phyloP scores from a whole-genome alignment of 1,140 invertebrate genomes.

The Drosophila ficusphila region DNA sequence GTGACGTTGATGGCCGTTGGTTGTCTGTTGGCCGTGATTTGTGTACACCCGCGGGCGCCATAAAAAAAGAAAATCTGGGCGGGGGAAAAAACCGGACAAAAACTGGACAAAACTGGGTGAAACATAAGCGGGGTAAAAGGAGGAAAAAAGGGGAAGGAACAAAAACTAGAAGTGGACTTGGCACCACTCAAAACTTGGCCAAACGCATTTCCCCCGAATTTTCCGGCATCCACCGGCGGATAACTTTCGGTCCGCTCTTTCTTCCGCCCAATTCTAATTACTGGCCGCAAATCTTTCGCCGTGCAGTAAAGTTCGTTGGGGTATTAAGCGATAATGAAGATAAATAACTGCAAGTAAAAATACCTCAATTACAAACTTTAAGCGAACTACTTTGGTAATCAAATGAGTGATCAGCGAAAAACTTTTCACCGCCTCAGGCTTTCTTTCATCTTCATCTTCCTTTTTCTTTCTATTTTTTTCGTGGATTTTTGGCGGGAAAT shows the following conservation, averaged over 20 bases:
- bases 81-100: no score
- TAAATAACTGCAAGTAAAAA: conserved; percentile 74
- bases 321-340: conserved; percentile 79
- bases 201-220: conserved; percentile 42
- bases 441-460: no score
- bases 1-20: conserved; percentile 63
- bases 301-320: conserved; percentile 40
- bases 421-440: conserved; percentile 30
- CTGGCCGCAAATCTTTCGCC: conserved; percentile 19
- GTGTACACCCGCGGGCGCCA: conserved; percentile 37
- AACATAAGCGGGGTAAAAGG: background rate
- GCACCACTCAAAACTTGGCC: conserved; percentile 51
- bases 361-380: conserved; percentile 77
- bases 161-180: conserved; percentile 46
- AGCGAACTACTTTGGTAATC: conserved; percentile 73
- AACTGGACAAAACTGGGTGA: conserved; percentile 21
- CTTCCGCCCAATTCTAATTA: conserved; percentile 35
- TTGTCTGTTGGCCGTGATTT: conserved; percentile 64
- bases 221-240: conserved; percentile 13
- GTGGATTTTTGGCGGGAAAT: conserved; percentile 2
- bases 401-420: conserved; percentile 77
- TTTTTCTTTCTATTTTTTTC: no score
- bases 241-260: no score
- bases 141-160: conserved; percentile 9
- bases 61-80: no score